Evolutionary conservation across 2,888 invertebrate species (phyloP), one percentile per base, ranked within the genome.

Genomic region (Rhagophthalmus giganteus): DNA sequence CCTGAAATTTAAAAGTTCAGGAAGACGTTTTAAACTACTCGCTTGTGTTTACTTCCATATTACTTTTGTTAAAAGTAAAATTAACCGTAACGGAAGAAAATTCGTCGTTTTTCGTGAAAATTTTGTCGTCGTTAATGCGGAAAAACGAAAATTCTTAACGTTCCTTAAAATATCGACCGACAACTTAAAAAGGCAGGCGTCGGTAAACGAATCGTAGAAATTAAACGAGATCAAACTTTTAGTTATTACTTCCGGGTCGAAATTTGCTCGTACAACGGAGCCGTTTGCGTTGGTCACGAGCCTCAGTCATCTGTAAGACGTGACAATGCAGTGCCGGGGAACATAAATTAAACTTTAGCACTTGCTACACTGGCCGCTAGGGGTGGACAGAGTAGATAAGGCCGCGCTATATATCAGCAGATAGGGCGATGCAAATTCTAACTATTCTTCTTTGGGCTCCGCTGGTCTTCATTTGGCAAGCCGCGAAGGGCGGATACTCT

Each of bases 281-380:
- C 35, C 11, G 41, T 30, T 41, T 40, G 32, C 35, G 33, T 38
- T 25, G 53, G 47, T 47, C 46, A 46, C 42, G 39, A 51, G 57
- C 66, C 66, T 63, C 68, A 68, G 72, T 72, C 72, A 73, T 73
- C 74, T 70, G 72, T 73, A 74, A 74, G 74, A 74, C 71, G 73
- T 74, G 74, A 74, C 74, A 74, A 74, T 74, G 74, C 72, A 69
- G 68, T 64, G 70, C 64, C 67, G 64, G 67, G 62, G 66, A 64
- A 66, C 70, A 74, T 75, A 75, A 75, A 75, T 75, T 75, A 74
- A 75, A 74, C 74, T 75, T 74, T 74, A 75, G 71, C 72, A 69
- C 69, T 72, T 69, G 70, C 69, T 70, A 70, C 70, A 70, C 66
- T 70, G 68, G 69, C 71, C 72, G 70, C 66, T 66, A 70, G 71